Conservation (phyloP, 1,140 invertebrate genomes). For the Diabrotica undecimpunctata region DNA sequence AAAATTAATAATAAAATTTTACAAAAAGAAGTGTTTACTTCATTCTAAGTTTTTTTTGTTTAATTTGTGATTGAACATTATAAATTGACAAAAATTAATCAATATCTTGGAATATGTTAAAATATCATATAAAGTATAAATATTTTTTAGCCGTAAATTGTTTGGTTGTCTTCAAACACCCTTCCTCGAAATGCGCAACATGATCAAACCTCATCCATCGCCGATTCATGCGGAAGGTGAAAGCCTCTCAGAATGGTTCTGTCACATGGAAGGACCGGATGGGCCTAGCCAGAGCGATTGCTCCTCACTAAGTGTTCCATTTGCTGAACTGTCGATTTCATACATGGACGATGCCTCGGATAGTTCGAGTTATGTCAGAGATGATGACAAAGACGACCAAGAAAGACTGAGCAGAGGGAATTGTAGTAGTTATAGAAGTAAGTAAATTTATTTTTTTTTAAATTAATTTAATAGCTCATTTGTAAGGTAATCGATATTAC, state of each 20-base stretch:
- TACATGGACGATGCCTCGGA: constrained; percentile 47
- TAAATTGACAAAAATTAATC: no score
- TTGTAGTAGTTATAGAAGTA: constrained; percentile 31
- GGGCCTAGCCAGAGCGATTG: constrained; percentile 38
- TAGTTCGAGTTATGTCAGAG: constrained; percentile 32
- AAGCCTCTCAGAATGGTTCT: constrained; percentile 46
- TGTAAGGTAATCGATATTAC: neutral
- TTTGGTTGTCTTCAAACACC: constrained; percentile 60
- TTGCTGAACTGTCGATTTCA: constrained; percentile 44
- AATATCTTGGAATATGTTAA: no score
- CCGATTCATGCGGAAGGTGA: constrained; percentile 43
- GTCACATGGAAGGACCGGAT: constrained; percentile 33
- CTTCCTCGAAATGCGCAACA: constrained; percentile 54
- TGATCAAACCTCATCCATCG: constrained; percentile 52
- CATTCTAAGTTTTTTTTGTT: no score
- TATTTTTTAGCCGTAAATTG: constrained; percentile 52
- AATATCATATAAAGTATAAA: neutral
- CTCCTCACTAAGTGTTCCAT: constrained; percentile 43
- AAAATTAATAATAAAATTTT: no score
- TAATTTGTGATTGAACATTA: no score
- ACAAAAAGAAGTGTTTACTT: no score
- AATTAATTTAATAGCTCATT: neutral
- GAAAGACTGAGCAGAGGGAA: constrained; percentile 24
- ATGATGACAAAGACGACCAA: constrained; percentile 28
- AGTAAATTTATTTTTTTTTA: constrained; percentile 1